Conservation (phyloP, 2,888 invertebrate species). For the Diogma glabrata region DNA sequence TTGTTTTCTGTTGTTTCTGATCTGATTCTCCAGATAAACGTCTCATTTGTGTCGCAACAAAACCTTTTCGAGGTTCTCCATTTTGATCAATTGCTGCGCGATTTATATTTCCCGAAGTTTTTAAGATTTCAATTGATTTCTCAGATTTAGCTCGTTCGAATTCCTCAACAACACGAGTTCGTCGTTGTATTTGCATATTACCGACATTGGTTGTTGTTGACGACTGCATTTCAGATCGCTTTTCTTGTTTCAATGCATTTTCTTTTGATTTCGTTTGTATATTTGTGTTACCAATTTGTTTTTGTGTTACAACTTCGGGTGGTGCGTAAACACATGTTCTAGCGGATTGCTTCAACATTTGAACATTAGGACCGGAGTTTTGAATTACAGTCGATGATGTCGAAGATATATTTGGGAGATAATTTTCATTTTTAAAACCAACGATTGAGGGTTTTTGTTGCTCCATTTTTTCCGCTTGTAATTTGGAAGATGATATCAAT, state of each 20-base stretch:
- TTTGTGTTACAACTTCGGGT: slow-evolving; percentile 39
- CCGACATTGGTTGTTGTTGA: slow-evolving; percentile 41
- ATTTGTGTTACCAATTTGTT: slow-evolving; percentile 39
- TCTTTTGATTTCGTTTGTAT: slow-evolving; percentile 23
- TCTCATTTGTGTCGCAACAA: slow-evolving; percentile 32
- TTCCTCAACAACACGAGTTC: slow-evolving; percentile 53
- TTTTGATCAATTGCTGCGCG: slow-evolving; percentile 25
- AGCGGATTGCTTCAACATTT: slow-evolving; percentile 36
- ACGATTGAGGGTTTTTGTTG: neutral
- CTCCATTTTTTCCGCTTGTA: neutral
- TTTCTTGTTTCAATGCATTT: neutral
- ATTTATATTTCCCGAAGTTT: slow-evolving; percentile 29
- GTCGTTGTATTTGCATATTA: slow-evolving; percentile 49
- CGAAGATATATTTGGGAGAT: neutral
- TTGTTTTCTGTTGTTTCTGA: slow-evolving; percentile 32
- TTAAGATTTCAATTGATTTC: slow-evolving; percentile 50
- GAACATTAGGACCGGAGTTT: slow-evolving; percentile 29
- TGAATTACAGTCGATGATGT: neutral
- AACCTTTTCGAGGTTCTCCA: slow-evolving; percentile 27
- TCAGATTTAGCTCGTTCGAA: slow-evolving; percentile 53
- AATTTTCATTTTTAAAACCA: neutral
- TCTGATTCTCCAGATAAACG: slow-evolving; percentile 31
- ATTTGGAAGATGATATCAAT: too few species aligned
- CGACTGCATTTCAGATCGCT: slow-evolving; percentile 30
- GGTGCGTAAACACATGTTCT: slow-evolving; percentile 37